phyloP scores from a whole-genome alignment of 2,888 invertebrate genomes.

The Cheilosia grossa region DNA sequence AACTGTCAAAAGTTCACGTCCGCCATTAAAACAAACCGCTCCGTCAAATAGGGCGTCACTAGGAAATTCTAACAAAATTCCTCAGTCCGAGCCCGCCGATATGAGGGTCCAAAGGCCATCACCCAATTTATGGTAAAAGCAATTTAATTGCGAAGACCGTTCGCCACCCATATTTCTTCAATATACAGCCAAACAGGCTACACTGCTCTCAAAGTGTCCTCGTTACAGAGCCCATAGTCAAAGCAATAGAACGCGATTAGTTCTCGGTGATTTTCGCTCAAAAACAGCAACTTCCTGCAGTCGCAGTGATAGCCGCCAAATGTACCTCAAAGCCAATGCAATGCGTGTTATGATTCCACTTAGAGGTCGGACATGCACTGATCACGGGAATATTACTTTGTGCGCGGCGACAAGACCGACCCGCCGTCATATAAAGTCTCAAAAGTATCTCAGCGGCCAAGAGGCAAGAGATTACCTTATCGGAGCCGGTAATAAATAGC shows the following conservation, averaged over 20 bases:
- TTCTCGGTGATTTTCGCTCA: background rate
- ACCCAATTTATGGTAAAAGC: constrained; percentile 42
- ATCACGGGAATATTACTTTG: constrained; percentile 59
- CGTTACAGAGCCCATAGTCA: background rate
- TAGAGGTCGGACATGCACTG: constrained; percentile 63
- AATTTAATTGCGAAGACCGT: constrained; percentile 4
- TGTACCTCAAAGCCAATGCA: constrained; percentile 58
- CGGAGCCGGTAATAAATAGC: constrained; percentile 70
- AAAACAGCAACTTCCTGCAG: constrained; percentile 37
- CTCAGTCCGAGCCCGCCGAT: background rate
- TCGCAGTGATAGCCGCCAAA: constrained; percentile 37
- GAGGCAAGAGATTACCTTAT: constrained; percentile 50
- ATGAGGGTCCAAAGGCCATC: background rate
- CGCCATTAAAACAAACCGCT: no score
- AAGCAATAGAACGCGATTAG: constrained; percentile 15
- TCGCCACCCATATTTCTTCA: background rate
- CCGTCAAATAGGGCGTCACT: background rate
- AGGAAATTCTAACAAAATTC: background rate
- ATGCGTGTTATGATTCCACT: constrained; percentile 66
- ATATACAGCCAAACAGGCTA: background rate
- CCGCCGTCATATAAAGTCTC: constrained; percentile 34
- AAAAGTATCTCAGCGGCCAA: constrained; percentile 55
- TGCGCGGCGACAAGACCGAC: constrained; percentile 35
- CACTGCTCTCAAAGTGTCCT: constrained; percentile 12
- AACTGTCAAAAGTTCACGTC: no score